phyloP scores from a whole-genome alignment of 2,797 vertebrate genomes.

The Notamacropus eugenii region DNA sequence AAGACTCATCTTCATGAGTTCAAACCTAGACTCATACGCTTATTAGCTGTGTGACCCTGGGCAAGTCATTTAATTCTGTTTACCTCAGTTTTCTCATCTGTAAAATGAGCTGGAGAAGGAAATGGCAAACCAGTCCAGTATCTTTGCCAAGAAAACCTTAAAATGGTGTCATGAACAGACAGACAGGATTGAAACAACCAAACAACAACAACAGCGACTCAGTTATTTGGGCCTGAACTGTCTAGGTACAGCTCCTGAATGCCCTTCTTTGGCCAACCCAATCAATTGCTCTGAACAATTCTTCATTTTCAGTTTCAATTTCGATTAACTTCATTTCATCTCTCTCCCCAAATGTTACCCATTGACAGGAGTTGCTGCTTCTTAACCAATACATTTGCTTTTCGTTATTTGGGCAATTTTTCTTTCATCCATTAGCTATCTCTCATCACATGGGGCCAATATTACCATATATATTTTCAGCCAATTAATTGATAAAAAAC shows the following conservation, averaged over 20 bases:
- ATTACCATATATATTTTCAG: neutral
- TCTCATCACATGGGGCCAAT: neutral
- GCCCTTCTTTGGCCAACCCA: neutral
- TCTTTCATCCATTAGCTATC: neutral
- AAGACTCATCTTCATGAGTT: neutral
- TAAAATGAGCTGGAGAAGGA: neutral
- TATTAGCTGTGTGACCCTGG: neutral
- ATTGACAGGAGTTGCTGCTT: neutral
- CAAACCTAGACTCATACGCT: neutral
- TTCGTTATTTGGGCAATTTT: neutral
- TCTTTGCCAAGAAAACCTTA: neutral
- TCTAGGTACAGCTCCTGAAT: neutral
- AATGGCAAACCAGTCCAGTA: neutral
- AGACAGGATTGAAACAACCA: neutral
- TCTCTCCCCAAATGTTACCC: neutral
- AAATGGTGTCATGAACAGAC: neutral
- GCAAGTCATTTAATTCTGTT: neutral
- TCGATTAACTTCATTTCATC: neutral
- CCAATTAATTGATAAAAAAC: accelerated
- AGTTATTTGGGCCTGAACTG: neutral
- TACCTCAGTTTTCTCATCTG: neutral
- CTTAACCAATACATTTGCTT: neutral
- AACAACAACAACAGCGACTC: neutral
- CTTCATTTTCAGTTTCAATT: neutral
- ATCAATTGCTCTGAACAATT: neutral